These are phyloP conservation scores for Pegea sp. DNA, from an alignment of 23 tunicate genomes.

Conservation along the genomic window DNA sequence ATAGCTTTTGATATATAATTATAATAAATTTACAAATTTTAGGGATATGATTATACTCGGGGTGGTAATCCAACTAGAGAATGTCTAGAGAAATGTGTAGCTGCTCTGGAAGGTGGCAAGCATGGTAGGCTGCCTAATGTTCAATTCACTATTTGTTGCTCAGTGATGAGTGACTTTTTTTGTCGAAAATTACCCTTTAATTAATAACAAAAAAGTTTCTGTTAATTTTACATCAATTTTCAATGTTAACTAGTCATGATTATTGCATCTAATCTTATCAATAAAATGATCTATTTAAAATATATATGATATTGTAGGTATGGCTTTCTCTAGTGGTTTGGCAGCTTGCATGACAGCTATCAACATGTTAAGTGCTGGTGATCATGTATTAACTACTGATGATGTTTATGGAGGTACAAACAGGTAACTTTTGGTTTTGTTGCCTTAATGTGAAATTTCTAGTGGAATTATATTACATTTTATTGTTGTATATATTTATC, in stretches of 20 bases:
- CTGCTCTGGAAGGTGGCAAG: constrained; percentile 80
- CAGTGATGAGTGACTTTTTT: not conserved
- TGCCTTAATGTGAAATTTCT: not conserved
- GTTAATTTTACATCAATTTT: too few species aligned
- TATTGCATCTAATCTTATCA: too few species aligned
- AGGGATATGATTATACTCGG: constrained; percentile 90
- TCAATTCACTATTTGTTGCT: not conserved
- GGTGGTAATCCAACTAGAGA: constrained; percentile 95
- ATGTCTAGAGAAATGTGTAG: constrained; percentile 79
- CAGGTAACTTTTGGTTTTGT: constrained; percentile 8
- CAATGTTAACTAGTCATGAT: too few species aligned
- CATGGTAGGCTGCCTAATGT: constrained; percentile 23
- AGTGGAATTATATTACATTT: not conserved
- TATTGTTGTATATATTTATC: not conserved
- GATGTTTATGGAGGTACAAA: constrained; percentile 99
- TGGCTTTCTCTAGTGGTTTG: constrained; percentile 80
- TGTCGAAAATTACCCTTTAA: too few species aligned
- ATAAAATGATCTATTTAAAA: too few species aligned
- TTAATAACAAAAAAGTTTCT: too few species aligned
- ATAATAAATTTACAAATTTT: not conserved
- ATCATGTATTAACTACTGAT: constrained; percentile 74
- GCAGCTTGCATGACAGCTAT: constrained; percentile 67
- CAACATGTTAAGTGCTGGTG: constrained; percentile 65
- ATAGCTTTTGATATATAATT: not conserved
- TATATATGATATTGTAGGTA: too few species aligned